Evolutionary conservation across 1,140 invertebrate species (phyloP).

Genomic region (Tribolium castaneum): DNA sequence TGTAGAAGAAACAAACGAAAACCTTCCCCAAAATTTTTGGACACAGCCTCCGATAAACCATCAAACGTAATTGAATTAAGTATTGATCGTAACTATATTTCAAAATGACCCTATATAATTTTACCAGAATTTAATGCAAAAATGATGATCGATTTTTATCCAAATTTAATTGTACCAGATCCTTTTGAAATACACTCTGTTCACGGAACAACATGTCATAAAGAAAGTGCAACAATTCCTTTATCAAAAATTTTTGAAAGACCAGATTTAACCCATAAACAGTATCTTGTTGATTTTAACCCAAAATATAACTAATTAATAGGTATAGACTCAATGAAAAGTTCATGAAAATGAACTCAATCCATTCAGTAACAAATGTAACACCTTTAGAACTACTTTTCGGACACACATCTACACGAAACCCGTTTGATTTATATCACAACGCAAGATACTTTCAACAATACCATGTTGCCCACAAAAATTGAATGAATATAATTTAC

Average conservation of each 20-base stretch:
- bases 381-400: conserved; percentile 46
- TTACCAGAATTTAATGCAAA: background rate
- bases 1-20: background rate
- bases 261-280: background rate
- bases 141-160: background rate
- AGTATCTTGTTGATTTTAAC: background rate
- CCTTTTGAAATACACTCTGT: background rate
- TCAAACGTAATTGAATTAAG: background rate
- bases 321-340: too few species aligned
- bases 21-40: background rate
- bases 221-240: background rate
- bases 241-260: background rate
- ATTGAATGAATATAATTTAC: conserved; percentile 11
- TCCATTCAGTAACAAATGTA: conserved; percentile 50
- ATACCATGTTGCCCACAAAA: conserved; percentile 36
- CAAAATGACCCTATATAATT: background rate
- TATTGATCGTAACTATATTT: conserved; percentile 9
- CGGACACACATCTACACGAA: too few species aligned
- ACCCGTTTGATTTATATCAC: too few species aligned
- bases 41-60: background rate
- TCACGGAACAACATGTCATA: background rate
- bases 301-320: background rate
- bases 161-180: background rate
- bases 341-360: too few species aligned
- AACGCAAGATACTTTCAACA: conserved; percentile 43